Evolutionary conservation across 2,113 vertebrate genomes (phyloP), one percentile per base, ranked within the genome.

Genomic region (Cynocephalus volans): DNA sequence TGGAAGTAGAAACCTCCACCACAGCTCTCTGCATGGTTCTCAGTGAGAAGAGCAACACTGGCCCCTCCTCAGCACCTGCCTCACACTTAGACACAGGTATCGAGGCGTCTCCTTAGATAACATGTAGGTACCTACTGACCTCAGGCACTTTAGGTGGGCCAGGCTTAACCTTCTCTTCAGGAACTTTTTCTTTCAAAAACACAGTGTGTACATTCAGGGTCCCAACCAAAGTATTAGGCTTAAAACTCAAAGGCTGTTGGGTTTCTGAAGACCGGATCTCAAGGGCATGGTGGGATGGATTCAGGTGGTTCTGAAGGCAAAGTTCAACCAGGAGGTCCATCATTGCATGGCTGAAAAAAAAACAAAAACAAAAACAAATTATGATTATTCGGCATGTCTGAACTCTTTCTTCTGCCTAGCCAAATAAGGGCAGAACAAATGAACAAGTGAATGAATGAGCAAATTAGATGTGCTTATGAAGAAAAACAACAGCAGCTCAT

Each of bases 321-420:
- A 99, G 98, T 58, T 99, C 99, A n/a, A 99, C 99, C 98, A 99
- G 98, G 0, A 99, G 97, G 98, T 99, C 99, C 99, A 99, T 99
- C 98, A 99, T 99, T 56, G 99, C 99, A 98, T 99, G 99, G 98
- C 99, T 99, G 98, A 21, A 98, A 97, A 93, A 65, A 76, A 96
- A 41, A 41, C 41, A 41, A 41, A 41, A 41, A 41, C 41, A 41
- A 41, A 41, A 41, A 41, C 41, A 50, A 96, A 81, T 28, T 48
- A 87, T 7, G 0, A 0, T 98, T 90, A 98, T 80, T 8, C 60
- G 83, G 26, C 90, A 9, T 24, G 69, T 76, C 58, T 70, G 50
- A 0, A 60, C 92, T 97, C 92, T 87, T 70, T 97, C 98, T 98
- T 98, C 98, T 67, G 28, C 87, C 79, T 95, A 52, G 89, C 97